Evolutionary conservation across 1,140 invertebrate genomes (phyloP), one percentile per base, ranked within the genome.

Genomic region (Ostrea edulis): DNA sequence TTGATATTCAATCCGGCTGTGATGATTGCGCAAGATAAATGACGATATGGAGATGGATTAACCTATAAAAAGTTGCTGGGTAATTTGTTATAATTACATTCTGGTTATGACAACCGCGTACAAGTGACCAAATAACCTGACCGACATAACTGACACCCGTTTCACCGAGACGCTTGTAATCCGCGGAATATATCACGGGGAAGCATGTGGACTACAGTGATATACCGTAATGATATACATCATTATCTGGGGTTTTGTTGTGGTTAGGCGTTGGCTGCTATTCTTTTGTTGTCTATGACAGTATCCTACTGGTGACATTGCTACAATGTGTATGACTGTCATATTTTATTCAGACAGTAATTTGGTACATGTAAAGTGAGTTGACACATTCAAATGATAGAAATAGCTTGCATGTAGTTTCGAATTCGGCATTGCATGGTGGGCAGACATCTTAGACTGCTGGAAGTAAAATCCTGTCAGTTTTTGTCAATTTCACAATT

Each of bases 51-150:
- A 35, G 68, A 77, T 77, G 68, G 68, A 77, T 77, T 77, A 77
- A 77, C 68, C 68, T 77, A 29, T 12, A 77, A 77, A 77, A 14
- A 29, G 35, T 9, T 2, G 25, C 25, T 77, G 22, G 22, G 29
- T 44, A 77, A 77, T 77, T 25, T 77, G 68, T 77, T 77, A 77
- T 77, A 29, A 77, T 77, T 77, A 25, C 17, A 14, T 11, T 77
- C 25, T 29, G 14, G 12, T 11, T 77, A 29, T 77, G 68, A 77
- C 68, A 77, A 77, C 22, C 55, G 17, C 20, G 55, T 62, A 29
- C 68, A 29, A 25, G 68, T 77, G 68, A 77, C 68, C 68, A 77
- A 77, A 25, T 77, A 77, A 77, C 68, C 68, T 25, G 68, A 77
- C 68, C 68, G 68, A 77, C 9, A 77, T 77, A 77, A 14, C 25